Evolutionary conservation across 2,797 vertebrate genomes (phyloP), one percentile per base, ranked within the genome.

Genomic region (Pangasius djambal): DNA sequence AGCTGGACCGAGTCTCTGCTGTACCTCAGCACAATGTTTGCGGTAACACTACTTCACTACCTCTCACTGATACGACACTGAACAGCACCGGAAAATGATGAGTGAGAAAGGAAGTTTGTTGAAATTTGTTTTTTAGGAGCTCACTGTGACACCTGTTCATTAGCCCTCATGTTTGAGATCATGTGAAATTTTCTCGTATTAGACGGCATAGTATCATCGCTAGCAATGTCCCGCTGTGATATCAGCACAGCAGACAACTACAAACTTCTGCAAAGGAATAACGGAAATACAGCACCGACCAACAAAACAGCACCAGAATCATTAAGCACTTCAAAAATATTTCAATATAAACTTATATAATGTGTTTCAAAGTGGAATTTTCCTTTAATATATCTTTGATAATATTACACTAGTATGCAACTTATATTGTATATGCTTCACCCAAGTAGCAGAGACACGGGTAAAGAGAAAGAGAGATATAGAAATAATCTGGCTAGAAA

Each of bases 401-500:
- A 20, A 1, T 18, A 55, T 18, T 9, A 34, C 7, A 55, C 28
- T 16, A n/a, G 48, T 2, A 6, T 34, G 18, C 50, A 77, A 77
- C 5, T 44, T 74, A 12, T 16, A 34, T 2, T 34, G 16, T 3
- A 37, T 59, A 37, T 13, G 31, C 31, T 55, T 55, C 50, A 31
- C n/a, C 34, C 83, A 28, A 22, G 86, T 48, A 69, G 70, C n/a
- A 40, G 79, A 83, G 92, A 52, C 75, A 44, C 44, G 59, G 72
- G 55, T 16, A 74, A 55, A 25, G 50, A 83, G 70, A 87, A 31
- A 89, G 90, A 90, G 50, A 88, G 90, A 16, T 88, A 91, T 50
- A 89, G 89, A 89, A 85, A 70, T 70, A 85, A 85, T 69, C 63
- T 52, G 31, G 90, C 87, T 72, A 84, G 93, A 59, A 63, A 86